Percentiles rank a stretch among this genome's conserved stretches.
Conservation (phyloP, 2,797 vertebrate genomes). For the Enteromius mattozi region DNA sequence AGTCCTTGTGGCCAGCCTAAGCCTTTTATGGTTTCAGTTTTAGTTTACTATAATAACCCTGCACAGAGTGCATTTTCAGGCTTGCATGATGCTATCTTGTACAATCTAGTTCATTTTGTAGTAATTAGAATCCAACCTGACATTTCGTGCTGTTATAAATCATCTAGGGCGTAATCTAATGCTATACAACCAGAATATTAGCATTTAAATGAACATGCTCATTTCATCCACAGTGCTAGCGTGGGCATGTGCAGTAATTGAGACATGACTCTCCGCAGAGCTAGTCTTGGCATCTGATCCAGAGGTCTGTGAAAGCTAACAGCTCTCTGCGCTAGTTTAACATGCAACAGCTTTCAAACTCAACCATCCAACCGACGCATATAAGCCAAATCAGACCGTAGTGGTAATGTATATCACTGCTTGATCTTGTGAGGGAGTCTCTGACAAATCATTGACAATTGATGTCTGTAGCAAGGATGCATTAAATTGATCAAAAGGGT, state of each 20-base stretch:
- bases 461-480: not conserved
- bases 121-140: slow-evolving; percentile 18
- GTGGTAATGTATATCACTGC: slow-evolving; percentile 61
- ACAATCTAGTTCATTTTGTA: not conserved
- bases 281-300: slow-evolving; percentile 2
- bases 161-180: slow-evolving; percentile 14
- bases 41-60: not conserved
- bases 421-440: slow-evolving; percentile 18
- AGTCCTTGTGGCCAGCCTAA: no score
- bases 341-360: slow-evolving; percentile 69
- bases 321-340: slow-evolving; percentile 65
- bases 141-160: not conserved
- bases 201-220: slow-evolving; percentile 25
- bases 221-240: slow-evolving; percentile 12
- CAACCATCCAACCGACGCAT: slow-evolving; percentile 66
- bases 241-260: slow-evolving; percentile 56
- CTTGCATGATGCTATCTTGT: not conserved
- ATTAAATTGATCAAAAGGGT: not conserved
- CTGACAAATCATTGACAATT: slow-evolving; percentile 1
- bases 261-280: slow-evolving; percentile 32
- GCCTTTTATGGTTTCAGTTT: not conserved
- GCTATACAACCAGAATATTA: slow-evolving; percentile 17
- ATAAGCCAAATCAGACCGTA: slow-evolving; percentile 67
- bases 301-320: slow-evolving; percentile 46
- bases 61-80: not conserved